Evolutionary conservation across 2,797 vertebrate genomes (phyloP).

Genomic region (Cynopterus sphinx): DNA sequence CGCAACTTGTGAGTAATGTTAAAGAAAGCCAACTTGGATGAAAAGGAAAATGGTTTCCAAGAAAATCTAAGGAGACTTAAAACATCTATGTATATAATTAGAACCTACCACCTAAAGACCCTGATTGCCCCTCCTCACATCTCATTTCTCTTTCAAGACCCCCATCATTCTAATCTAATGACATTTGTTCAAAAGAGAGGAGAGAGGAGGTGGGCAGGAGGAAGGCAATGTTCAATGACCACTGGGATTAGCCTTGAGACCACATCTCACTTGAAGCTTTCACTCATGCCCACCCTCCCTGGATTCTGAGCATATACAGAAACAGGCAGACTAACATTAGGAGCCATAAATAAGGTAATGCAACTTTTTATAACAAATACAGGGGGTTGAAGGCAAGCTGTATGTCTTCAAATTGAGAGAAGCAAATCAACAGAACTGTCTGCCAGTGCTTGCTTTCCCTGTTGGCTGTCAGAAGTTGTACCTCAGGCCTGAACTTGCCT

Average conservation of each 20-base stretch:
- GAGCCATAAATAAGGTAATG: neutral
- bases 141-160: neutral
- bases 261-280: neutral
- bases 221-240: neutral
- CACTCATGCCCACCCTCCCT: neutral
- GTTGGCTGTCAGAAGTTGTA: constrained; percentile 77
- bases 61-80: neutral
- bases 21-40: neutral
- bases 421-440: constrained; percentile 77
- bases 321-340: neutral
- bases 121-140: neutral
- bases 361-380: neutral
- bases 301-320: neutral
- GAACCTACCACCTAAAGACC: neutral
- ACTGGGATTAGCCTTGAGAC: neutral
- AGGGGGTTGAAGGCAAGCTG: neutral
- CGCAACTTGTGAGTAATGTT: neutral
- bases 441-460: constrained; percentile 64
- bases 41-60: neutral
- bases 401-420: constrained; percentile 69
- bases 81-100: neutral
- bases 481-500: constrained; percentile 83
- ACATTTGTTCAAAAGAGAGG: neutral
- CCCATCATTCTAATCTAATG: constrained; percentile 9
- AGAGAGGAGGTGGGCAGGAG: neutral